Evolutionary conservation across 1,140 invertebrate species (phyloP).

Genomic region (Drosophila pallidifrons): DNA sequence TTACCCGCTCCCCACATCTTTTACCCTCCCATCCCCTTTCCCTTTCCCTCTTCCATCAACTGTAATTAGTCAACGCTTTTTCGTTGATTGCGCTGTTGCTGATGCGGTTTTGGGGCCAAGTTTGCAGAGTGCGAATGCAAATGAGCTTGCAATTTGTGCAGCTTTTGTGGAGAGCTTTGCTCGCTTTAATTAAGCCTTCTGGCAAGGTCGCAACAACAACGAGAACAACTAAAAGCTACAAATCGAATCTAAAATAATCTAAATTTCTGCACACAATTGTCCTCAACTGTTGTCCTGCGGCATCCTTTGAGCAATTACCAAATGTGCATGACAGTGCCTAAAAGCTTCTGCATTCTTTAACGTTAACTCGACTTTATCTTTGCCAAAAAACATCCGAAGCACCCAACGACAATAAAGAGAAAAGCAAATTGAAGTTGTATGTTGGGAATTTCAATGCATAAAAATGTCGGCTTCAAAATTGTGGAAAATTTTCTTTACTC

Average conservation of each 20-base stretch:
- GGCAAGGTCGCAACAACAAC: neutral
- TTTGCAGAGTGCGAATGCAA: constrained; percentile 40
- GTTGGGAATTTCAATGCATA: constrained; percentile 61
- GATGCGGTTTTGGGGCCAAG: constrained; percentile 10
- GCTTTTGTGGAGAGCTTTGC: constrained; percentile 27
- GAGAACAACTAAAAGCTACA: constrained; percentile 1
- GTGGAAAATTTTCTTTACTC: constrained; percentile 44
- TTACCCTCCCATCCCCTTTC: neutral
- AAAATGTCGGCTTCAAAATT: constrained; percentile 20
- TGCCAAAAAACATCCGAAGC: neutral
- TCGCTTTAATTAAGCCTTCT: constrained; percentile 30
- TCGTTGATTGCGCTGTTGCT: constrained; percentile 54
- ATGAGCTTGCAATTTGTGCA: constrained; percentile 47
- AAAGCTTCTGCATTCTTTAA: constrained; percentile 1
- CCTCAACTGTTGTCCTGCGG: neutral
- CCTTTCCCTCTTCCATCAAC: constrained; percentile 16
- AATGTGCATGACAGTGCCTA: constrained; percentile 2
- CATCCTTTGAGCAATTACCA: constrained; percentile 35
- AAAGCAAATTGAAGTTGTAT: constrained; percentile 54
- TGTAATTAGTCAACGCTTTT: constrained; percentile 67
- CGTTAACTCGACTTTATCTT: constrained; percentile 5
- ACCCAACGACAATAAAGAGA: constrained; percentile 49
- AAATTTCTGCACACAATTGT: neutral
- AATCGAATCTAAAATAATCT: constrained; percentile 16
- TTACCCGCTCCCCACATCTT: constrained; percentile 1